A percentile compares a stretch with the other conserved stretches of the same genome.
Evolutionary conservation across 2,113 vertebrate species (phyloP).

Genomic region (Elaphurus davidianus): DNA sequence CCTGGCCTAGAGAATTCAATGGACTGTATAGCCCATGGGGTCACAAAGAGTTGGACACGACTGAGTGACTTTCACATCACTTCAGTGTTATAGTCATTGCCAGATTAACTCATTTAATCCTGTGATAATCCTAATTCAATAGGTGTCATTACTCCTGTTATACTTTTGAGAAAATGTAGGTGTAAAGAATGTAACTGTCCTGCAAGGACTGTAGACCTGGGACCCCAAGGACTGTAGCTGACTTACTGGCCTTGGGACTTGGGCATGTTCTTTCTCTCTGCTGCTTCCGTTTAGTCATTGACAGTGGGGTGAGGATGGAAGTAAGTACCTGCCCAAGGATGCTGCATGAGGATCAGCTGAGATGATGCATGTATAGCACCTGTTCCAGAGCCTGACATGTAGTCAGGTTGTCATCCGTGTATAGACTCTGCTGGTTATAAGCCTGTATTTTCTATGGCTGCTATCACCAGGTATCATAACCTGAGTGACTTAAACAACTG

Average conservation of each 20-base stretch:
- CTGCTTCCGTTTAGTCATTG: background rate
- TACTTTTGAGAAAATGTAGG: background rate
- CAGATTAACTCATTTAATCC: background rate
- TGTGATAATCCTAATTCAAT: background rate
- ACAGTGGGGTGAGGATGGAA: background rate
- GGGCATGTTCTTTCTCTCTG: no score
- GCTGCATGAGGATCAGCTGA: background rate
- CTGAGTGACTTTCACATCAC: background rate
- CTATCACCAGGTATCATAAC: rapidly evolving
- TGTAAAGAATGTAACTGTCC: background rate
- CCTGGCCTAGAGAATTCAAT: background rate
- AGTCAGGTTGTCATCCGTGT: background rate
- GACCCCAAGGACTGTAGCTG: background rate
- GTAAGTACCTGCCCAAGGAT: rapidly evolving
- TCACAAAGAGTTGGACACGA: background rate
- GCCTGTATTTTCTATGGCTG: background rate
- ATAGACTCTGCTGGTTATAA: background rate
- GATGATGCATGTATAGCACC: no score
- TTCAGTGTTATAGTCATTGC: background rate
- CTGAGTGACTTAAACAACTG: background rate
- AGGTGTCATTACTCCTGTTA: background rate
- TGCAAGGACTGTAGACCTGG: background rate
- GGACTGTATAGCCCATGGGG: background rate
- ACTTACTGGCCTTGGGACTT: background rate
- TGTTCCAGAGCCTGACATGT: no score